Evolutionary conservation across 2,797 vertebrate genomes (phyloP).

Genomic region (Poeciliopsis infans): DNA sequence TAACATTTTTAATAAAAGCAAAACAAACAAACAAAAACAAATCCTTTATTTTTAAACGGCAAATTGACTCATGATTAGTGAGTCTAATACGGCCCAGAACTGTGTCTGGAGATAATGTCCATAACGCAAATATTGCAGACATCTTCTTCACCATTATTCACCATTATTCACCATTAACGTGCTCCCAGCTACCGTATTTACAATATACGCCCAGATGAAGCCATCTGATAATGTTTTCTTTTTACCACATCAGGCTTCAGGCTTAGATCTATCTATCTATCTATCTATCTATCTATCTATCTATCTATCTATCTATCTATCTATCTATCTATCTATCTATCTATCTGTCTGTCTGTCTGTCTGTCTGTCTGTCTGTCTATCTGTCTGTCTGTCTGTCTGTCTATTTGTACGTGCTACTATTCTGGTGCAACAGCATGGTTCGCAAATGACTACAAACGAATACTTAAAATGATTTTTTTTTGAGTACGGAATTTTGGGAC

Average conservation of each 20-base stretch:
- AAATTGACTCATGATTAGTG: not conserved
- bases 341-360: not conserved
- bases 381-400: not conserved
- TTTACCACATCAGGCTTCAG: not conserved
- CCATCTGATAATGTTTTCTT: not conserved
- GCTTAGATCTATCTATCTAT: not conserved
- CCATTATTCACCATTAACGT: no score
- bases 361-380: not conserved
- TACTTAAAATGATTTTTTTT: not conserved
- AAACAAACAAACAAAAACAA: not conserved
- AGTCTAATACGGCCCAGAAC: not conserved
- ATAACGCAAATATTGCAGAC: not conserved
- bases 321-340: slow-evolving; percentile 1
- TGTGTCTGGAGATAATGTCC: not conserved
- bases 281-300: no score
- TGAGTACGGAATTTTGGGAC: not conserved
- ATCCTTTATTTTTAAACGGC: not conserved
- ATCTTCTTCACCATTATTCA: not conserved
- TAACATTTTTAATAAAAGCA: not conserved
- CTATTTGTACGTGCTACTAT: not conserved
- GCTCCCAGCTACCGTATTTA: no score
- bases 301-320: not conserved
- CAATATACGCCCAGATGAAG: not conserved
- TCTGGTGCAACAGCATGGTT: not conserved
- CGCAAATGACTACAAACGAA: not conserved